Base-by-base conservation (phyloP, 2,113 vertebrate species). In the Brevimyrus niger region DNA sequence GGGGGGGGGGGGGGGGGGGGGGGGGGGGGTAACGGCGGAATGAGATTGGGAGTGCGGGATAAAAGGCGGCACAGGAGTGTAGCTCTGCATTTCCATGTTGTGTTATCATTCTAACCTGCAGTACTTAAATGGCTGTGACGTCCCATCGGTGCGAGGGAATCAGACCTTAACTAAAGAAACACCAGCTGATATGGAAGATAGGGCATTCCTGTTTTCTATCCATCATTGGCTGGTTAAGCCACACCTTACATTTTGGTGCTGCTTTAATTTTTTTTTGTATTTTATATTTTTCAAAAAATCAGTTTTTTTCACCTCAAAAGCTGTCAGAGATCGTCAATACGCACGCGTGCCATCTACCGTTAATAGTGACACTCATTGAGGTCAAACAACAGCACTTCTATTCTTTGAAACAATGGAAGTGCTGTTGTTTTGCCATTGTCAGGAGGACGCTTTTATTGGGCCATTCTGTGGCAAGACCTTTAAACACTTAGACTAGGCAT, bases 1-100 rank as follows among this genome's bases (percentile, higher is more conserved):
- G 91, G 92, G 55, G 91, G 88, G 15, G 31, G 1, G 86, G 76
- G 23, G 89, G 86, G 58, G 88, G 61, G 48, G 8, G 83, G 90
- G 86, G 90, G 80, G 47, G 90, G 90, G 6, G 86, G 80, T 17
- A 15, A 46, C 0, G 21, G 53, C 9, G 11, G 84, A 15, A 35
- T 47, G 84, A 51, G 47, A 51, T 8, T 4, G 83, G 42, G 44
- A 13, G 83, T 4, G 76, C 19, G 21, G 73, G 38, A 44, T 17
- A 8, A 47, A 42, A 84, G 82, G 44, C 0, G 7, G 42, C 17
- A 47, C 42, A 47, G 82, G 19, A 11, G 44, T 47, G 88, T 46
- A 53, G 50, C 85, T 15, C 3, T 31, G 31, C 50, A 87, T 87
- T 87, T 87, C 50, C 85, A 50, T 38, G n/a, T 87, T 47, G 50